Evolutionary conservation across 2,797 vertebrate genomes (phyloP), one percentile per base, ranked within the genome.

Genomic region (Clamator glandarius): DNA sequence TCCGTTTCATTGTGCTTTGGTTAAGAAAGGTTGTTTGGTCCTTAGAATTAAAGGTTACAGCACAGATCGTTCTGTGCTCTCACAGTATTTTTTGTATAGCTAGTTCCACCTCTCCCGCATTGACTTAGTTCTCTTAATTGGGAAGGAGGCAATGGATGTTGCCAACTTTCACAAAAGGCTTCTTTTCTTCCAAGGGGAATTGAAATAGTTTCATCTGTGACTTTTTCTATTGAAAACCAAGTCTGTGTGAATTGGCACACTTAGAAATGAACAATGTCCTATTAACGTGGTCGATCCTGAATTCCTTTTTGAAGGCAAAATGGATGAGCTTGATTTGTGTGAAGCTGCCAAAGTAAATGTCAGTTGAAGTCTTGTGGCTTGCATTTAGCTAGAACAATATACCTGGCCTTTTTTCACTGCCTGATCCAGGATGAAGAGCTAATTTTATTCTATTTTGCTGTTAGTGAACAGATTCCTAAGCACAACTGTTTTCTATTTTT

Each of bases 321-420:
- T 64, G 86, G 77, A 29, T 69, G 81, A 87, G 90, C 74, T 68
- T 76, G 77, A 84, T 89, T 90, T 80, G 41, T 54, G 52, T 24
- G 67, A 51, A 8, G 4, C n/a, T 93, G 88, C 93, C 90, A 96
- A 89, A 92, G 64, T 94, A 95, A 93, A 93, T 77, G 89, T 89
- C 81, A 83, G 61, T 86, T 77, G 84, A 85, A 92, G 67, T 64
- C 68, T 74, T 90, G 73, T 63, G 90, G 75, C 89, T 95, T 80
- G n/a, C 19, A 7, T 26, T 95, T 90, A 24, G 50, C 58, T 95
- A 92, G 84, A 95, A 80, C 88, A 85, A 68, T 89, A 54, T 83
- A 94, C 61, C 86, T 94, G 81, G 68, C 72, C 58, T 48, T 89
- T 87, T 88, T 87, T 91, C 31, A 26, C 36, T 88, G 88, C 31